Evolutionary conservation across 1,140 invertebrate genomes (phyloP).

Genomic region (Cyclargus thomasi): DNA sequence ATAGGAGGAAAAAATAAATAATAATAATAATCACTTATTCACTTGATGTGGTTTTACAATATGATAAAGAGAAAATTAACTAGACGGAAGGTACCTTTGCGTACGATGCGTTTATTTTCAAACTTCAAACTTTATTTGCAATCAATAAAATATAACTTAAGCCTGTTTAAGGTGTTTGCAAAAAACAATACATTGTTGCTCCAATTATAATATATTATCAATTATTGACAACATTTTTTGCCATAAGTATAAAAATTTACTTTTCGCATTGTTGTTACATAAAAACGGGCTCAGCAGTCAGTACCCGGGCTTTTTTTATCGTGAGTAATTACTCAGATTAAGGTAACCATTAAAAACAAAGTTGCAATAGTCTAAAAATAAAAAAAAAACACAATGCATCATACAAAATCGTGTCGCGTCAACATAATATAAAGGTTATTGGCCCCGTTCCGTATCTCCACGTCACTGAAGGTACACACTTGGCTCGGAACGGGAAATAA

Average conservation of each 20-base stretch:
- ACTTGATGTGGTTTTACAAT: no score
- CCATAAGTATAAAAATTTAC: background rate
- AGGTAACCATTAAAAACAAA: background rate
- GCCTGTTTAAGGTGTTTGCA: no score
- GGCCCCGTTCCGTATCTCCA: slow-evolving; percentile 61
- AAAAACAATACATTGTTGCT: no score
- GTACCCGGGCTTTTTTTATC: background rate
- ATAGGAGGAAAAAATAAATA: no score
- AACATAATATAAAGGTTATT: slow-evolving; percentile 50
- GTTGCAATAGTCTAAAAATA: slow-evolving; percentile 6
- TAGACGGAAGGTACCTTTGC: no score
- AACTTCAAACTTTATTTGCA: no score
- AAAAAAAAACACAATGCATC: slow-evolving; percentile 33
- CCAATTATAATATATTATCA: no score
- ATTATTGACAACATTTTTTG: background rate
- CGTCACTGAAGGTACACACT: slow-evolving; percentile 55
- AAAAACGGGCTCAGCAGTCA: background rate
- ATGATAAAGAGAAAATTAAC: no score
- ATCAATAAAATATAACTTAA: no score
- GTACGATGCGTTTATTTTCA: no score
- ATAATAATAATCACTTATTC: no score
- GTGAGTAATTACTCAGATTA: background rate
- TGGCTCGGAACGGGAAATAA: slow-evolving; percentile 67
- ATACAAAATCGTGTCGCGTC: slow-evolving; percentile 46
- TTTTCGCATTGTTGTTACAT: background rate